Conservation (phyloP, 2,113 vertebrate genomes). For the Nerophis ophidion region DNA sequence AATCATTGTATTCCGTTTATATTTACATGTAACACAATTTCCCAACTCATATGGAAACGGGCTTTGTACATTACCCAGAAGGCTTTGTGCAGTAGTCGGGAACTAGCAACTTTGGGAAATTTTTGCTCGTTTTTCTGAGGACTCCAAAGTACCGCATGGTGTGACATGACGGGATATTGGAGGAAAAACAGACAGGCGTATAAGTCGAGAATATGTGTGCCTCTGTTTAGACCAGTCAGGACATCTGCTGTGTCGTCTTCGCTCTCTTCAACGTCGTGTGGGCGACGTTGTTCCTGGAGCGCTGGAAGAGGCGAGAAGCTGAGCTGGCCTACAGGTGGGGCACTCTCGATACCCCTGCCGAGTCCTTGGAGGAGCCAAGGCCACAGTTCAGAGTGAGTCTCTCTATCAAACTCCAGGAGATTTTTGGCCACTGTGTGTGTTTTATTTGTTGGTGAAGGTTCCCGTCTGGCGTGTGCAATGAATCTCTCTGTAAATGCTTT, state of each 20-base stretch:
- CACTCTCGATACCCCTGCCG: slow-evolving; percentile 84
- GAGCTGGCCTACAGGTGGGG: slow-evolving; percentile 97
- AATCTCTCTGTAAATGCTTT: not conserved
- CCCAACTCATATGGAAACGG: too few species aligned
- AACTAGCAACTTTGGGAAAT: too few species aligned
- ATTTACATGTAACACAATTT: too few species aligned
- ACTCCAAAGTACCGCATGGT: too few species aligned
- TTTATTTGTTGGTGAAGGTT: not conserved
- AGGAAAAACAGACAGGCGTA: too few species aligned
- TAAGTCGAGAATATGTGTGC: not conserved
- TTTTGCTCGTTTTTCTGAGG: too few species aligned
- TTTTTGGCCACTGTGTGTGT: not conserved
- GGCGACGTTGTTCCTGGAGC: slow-evolving; percentile 92
- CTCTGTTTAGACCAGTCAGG: slow-evolving; percentile 85
- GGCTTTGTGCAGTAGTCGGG: too few species aligned
- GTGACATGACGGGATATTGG: too few species aligned
- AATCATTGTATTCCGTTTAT: too few species aligned
- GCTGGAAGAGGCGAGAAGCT: slow-evolving; percentile 90
- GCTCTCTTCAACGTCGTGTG: slow-evolving; percentile 95
- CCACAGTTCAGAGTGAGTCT: slow-evolving; percentile 91
- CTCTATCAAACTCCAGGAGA: not conserved
- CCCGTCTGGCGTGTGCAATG: not conserved
- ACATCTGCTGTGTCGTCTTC: slow-evolving; percentile 93
- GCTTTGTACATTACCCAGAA: too few species aligned
- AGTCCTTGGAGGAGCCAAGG: slow-evolving; percentile 90